Evolutionary conservation across 2,113 vertebrate species (phyloP), one percentile per base, ranked within the genome.

Genomic region (Micronycteris hirsuta): DNA sequence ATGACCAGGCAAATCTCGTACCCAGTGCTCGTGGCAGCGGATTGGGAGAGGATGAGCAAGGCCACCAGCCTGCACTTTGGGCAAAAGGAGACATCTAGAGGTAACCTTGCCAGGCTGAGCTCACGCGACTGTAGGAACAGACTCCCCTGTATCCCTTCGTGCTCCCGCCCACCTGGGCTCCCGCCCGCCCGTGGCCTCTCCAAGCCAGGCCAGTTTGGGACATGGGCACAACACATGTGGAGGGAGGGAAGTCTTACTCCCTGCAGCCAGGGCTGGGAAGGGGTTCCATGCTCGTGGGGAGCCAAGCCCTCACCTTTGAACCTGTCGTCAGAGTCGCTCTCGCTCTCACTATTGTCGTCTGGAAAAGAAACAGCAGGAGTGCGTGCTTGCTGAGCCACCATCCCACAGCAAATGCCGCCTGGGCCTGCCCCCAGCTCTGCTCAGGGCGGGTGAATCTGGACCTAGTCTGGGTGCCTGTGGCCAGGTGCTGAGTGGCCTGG

Each of bases 271-370:
- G 87, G 89, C 45, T 85, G 80, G 86, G 76, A 93, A 67, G 26
- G 52, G 81, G 43, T 33, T 43, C 71, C 11, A 3, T 24, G 70
- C n/a, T 92, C 43, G 2, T 19, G n/a, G 67, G 68, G 33, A 95
- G 56, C 87, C 61, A 74, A 56, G 76, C 77, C 99, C 99, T 99
- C 98, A 99, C 99, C 99, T 99, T 99, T 99, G 98, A 99, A 99
- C 92, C 99, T 98, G 99, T 99, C 99, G 43, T 99, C 99, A 20
- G 99, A 99, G 98, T 99, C 99, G 49, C 99, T 99, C 98, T 99
- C 99, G 70, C 99, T 99, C 98, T 99, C 99, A 0, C 99, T 99
- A 98, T 99, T 99, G 97, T 99, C 99, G 98, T 99, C 99, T 99
- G 98, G 92, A 98, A 98, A 97, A 97, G 91, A 98, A 97, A 99